Percentiles rank a stretch among this genome's conserved stretches.
These are phyloP conservation scores for Formica aserva DNA, from an alignment of 2,888 invertebrate species.

Conservation along the genomic window DNA sequence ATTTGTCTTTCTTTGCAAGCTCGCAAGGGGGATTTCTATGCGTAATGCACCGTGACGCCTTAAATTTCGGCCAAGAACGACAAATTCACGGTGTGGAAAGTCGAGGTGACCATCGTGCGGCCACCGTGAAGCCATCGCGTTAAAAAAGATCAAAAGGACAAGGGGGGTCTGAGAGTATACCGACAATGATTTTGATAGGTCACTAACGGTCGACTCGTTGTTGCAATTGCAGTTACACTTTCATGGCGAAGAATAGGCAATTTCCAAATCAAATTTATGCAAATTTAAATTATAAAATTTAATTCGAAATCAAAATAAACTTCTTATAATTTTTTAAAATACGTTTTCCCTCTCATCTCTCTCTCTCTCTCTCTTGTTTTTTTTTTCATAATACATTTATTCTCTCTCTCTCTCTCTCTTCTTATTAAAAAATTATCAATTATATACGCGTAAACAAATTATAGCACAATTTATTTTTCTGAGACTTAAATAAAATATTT, in stretches of 20 bases:
- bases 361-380: too few species aligned
- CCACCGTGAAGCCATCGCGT: slow-evolving; percentile 73
- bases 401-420: too few species aligned
- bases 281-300: background rate
- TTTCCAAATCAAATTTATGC: background rate
- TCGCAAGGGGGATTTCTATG: slow-evolving; percentile 57
- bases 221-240: background rate
- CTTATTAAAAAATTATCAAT: background rate
- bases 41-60: slow-evolving; percentile 78
- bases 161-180: slow-evolving; percentile 39
- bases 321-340: slow-evolving; percentile 1
- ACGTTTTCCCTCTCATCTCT: background rate
- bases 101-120: slow-evolving; percentile 45
- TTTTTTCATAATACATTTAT: background rate
- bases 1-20: slow-evolving; percentile 52
- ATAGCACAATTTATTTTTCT: background rate
- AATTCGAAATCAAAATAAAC: background rate
- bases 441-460: background rate
- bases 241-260: background rate
- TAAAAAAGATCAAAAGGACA: slow-evolving; percentile 66
- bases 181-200: slow-evolving; percentile 30
- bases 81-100: slow-evolving; percentile 52
- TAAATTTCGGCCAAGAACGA: slow-evolving; percentile 69
- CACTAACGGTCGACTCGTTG: slow-evolving; percentile 37
- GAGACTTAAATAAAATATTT: background rate